Conservation (phyloP, 2,113 vertebrate genomes). For the Antennarius striatus region DNA sequence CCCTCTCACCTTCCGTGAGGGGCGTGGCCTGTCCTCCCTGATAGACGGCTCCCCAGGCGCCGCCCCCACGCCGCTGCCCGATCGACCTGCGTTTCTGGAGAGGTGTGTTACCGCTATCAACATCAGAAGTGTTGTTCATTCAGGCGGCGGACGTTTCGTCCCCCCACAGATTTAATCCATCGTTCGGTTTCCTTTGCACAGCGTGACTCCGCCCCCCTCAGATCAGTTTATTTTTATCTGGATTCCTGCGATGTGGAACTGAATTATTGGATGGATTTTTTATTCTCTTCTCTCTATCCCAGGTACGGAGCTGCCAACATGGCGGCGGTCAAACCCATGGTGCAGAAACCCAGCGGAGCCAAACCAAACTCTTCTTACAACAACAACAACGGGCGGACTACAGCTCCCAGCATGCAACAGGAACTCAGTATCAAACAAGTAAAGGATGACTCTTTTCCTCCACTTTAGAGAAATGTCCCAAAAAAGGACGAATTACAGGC, state of each 20-base stretch:
- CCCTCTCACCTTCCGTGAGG: constrained; percentile 81
- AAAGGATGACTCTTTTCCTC: constrained; percentile 19
- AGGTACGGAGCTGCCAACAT: constrained; percentile 86
- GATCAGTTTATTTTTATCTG: too few relatives aligned
- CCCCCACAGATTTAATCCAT: background rate
- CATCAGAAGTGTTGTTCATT: background rate
- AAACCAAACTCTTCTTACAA: constrained; percentile 89
- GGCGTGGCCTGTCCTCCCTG: constrained; percentile 58
- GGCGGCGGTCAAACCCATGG: constrained; percentile 92
- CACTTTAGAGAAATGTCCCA: too few relatives aligned
- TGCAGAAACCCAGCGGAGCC: constrained; percentile 82
- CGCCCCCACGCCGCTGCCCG: constrained; percentile 87
- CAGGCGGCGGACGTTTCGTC: background rate
- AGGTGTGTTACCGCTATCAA: constrained; percentile 69
- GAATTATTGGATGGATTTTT: too few relatives aligned
- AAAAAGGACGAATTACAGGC: too few relatives aligned
- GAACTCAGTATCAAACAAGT: constrained; percentile 66
- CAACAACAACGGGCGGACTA: constrained; percentile 83
- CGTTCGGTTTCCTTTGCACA: background rate
- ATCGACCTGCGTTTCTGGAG: constrained; percentile 89
- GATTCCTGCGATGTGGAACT: too few relatives aligned
- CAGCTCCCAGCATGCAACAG: constrained; percentile 66
- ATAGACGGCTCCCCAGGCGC: constrained; percentile 76
- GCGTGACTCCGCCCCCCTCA: background rate
- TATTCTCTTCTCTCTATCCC: constrained; percentile 61